phyloP scores from a whole-genome alignment of 1,140 invertebrate genomes.

The Planococcus citri region DNA sequence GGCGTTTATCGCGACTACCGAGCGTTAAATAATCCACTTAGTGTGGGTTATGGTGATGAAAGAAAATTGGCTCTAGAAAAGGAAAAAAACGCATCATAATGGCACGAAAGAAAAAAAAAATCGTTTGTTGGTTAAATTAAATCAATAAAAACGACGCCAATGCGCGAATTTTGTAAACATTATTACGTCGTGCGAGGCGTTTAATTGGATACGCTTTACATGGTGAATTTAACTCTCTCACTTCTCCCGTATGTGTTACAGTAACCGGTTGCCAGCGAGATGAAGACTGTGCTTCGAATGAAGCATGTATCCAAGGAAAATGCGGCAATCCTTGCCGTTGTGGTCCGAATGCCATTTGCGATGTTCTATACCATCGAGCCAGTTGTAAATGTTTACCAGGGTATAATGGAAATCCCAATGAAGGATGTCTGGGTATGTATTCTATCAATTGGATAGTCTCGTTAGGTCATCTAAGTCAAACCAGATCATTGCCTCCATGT shows the following conservation, averaged over 20 bases:
- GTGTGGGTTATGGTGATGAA: not conserved
- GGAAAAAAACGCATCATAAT: not conserved
- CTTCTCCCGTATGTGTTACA: too few species aligned
- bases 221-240: not conserved
- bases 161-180: not conserved
- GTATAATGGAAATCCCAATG: slow-evolving; percentile 53
- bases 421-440: slow-evolving; percentile 34
- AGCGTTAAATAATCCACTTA: not conserved
- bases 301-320: slow-evolving; percentile 60
- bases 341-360: slow-evolving; percentile 59
- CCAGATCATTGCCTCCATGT: too few species aligned
- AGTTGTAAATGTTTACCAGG: slow-evolving; percentile 63
- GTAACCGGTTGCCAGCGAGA: slow-evolving; percentile 53
- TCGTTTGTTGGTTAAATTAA: not conserved
- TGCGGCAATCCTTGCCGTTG: slow-evolving; percentile 63
- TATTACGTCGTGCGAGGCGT: too few species aligned
- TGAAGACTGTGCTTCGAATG: slow-evolving; percentile 49
- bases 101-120: too few species aligned
- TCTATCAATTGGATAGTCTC: not conserved
- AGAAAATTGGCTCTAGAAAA: too few species aligned
- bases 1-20: not conserved
- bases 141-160: not conserved
- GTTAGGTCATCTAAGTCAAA: too few species aligned
- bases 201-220: not conserved
- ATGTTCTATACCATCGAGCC: slow-evolving; percentile 56